phyloP scores from a whole-genome alignment of 2,888 invertebrate genomes.

The Hybos culiciformis region DNA sequence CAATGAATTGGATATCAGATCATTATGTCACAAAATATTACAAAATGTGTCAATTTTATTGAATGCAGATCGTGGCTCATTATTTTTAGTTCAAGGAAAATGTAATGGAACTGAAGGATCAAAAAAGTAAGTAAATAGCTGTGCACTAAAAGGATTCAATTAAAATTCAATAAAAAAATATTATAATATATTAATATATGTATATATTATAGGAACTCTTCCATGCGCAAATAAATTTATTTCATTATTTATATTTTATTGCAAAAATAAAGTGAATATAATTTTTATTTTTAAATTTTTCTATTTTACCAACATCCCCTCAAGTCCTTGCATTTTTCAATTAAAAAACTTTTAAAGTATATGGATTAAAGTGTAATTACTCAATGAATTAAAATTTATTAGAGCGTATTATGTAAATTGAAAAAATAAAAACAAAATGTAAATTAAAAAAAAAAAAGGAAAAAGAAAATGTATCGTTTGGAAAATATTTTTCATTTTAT shows the following conservation, averaged over 20 bases:
- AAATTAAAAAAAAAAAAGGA: too few species aligned
- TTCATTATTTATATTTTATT: neutral
- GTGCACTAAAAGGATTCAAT: neutral
- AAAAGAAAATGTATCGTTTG: too few species aligned
- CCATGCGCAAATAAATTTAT: neutral
- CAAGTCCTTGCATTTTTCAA: too few species aligned
- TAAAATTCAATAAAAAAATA: neutral
- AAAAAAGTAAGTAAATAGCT: constrained; percentile 34
- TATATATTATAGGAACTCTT: neutral
- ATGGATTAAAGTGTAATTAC: too few species aligned
- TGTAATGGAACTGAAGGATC: constrained; percentile 32
- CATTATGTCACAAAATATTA: constrained; percentile 88
- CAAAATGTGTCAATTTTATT: constrained; percentile 87
- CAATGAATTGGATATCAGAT: constrained; percentile 87
- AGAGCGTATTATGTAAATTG: too few species aligned
- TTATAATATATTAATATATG: neutral
- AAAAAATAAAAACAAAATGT: too few species aligned
- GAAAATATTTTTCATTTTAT: too few species aligned
- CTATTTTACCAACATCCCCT: too few species aligned
- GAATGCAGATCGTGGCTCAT: constrained; percentile 82
- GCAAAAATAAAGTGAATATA: too few species aligned
- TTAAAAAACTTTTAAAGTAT: too few species aligned
- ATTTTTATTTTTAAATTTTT: too few species aligned
- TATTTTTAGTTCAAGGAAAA: constrained; percentile 78
- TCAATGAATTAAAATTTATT: too few species aligned